Base-by-base conservation (phyloP, 2,888 invertebrate species). In the Cephus pygmeus region DNA sequence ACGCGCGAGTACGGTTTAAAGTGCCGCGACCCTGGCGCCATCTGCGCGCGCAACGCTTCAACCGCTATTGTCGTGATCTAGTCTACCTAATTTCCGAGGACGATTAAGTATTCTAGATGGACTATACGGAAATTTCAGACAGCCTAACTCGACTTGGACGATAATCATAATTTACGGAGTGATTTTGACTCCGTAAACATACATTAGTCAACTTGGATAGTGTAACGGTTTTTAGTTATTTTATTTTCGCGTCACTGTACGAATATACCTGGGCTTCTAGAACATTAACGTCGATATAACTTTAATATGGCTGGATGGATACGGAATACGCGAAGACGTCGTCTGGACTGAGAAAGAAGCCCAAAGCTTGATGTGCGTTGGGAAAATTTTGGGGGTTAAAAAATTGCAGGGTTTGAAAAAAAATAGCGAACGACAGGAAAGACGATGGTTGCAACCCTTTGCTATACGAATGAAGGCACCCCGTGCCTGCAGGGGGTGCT, bases 401-500 rank as follows among this genome's bases (percentile, higher is more conserved):
- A 56, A 56, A 9, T 23, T 56, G 23, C 6, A 6, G 23, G 56
- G 56, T 23, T 56, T 56, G 56, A 40, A 23, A 9, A 15, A 56
- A 56, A 56, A 23, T 56, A 56, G 6, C 23, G 56, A 56, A 56
- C 31, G 31, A 71, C 71, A 33, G 56, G 71, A 71, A 33, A 71
- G 76, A 69, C 78, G 77, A 71, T 77, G 78, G 79, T 79, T 77
- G 77, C 79, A 82, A 83, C 80, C 83, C 82, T 82, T 83, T 82
- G 80, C 77, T 73, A 73, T 76, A 79, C 76, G 81, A 77, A 73
- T 84, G 73, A 75, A 30, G 74, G n/a, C 75, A 23, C 56, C 56
- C 56, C 3, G 23, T 76, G 77, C 74, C 75, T 76, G 71, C 71
- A 71, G 88, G 89, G 88, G 88, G 90, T 89, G 91, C 91, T 90